These are phyloP conservation scores for Enteromius radiatus DNA, from an alignment of 2,797 vertebrate genomes.

Conservation along the genomic window DNA sequence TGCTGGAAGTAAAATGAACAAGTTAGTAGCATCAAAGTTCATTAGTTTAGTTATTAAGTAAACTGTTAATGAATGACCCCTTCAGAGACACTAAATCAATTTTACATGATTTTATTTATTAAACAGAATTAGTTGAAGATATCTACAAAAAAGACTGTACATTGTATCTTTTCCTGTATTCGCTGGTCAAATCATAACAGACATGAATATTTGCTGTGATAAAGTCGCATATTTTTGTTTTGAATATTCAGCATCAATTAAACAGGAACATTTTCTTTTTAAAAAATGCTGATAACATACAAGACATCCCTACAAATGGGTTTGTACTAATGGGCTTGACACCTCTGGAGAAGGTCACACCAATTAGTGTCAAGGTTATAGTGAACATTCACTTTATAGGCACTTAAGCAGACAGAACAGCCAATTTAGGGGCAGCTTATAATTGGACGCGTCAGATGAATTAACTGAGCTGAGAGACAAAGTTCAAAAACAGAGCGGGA, in stretches of 20 bases:
- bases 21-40: not conserved
- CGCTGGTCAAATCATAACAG: not conserved
- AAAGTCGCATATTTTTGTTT: not conserved
- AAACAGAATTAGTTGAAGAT: not conserved
- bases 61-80: not conserved
- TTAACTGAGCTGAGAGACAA: slow-evolving; percentile 23
- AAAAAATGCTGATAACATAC: slow-evolving; percentile 4
- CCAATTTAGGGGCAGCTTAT: slow-evolving; percentile 12
- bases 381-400: slow-evolving; percentile 16
- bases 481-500: slow-evolving; percentile 11
- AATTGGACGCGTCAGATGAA: slow-evolving; percentile 30
- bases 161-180: not conserved
- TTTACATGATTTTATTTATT: slow-evolving; percentile 10
- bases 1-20: not conserved
- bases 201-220: not conserved
- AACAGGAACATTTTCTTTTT: not conserved
- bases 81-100: not conserved
- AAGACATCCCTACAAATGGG: slow-evolving; percentile 4
- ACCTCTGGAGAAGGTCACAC: slow-evolving; percentile 25
- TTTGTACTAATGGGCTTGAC: slow-evolving; percentile 33
- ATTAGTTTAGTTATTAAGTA: not conserved
- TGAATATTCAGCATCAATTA: slow-evolving; percentile 4
- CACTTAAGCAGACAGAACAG: slow-evolving; percentile 24
- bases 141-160: not conserved
- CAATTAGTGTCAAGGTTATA: slow-evolving; percentile 51